Percentiles rank a stretch among this genome's conserved stretches.
These are phyloP conservation scores for Sandelia bainsii DNA, from an alignment of 2,797 vertebrate genomes.

Conservation along the genomic window DNA sequence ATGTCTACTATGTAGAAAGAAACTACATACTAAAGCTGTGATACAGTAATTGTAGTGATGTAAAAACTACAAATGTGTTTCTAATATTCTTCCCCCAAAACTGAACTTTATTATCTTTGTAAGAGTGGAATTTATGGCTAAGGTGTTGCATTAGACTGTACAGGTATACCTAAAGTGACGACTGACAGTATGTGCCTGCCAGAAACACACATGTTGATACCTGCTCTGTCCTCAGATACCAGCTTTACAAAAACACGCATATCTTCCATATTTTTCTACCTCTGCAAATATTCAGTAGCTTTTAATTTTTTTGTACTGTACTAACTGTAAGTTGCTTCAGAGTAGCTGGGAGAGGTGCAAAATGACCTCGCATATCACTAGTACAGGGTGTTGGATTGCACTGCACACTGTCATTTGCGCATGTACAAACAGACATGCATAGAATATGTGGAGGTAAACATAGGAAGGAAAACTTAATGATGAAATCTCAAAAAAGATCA, in stretches of 20 bases:
- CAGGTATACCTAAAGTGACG: background rate
- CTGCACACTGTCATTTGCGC: conserved; percentile 66
- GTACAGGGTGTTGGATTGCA: conserved; percentile 65
- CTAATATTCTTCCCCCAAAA: background rate
- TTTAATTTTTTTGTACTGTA: conserved; percentile 10
- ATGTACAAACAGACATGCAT: conserved; percentile 73
- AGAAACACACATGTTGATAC: background rate
- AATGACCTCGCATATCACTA: conserved; percentile 73
- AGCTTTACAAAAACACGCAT: background rate
- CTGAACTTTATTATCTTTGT: background rate
- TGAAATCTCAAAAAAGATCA: conserved; percentile 20
- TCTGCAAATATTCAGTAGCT: background rate
- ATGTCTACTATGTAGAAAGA: too few species aligned
- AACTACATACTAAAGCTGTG: too few species aligned
- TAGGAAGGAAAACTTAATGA: conserved; percentile 34
- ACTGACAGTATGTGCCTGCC: background rate
- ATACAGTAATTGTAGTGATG: too few species aligned
- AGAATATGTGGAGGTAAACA: conserved; percentile 61
- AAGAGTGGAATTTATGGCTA: background rate
- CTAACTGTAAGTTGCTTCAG: conserved; percentile 28
- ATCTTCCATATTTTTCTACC: background rate
- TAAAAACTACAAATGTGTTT: too few species aligned
- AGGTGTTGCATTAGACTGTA: background rate
- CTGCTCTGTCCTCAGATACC: background rate
- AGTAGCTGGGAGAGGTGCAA: conserved; percentile 64